A percentile compares a stretch with the other conserved stretches of the same genome.
Conservation (phyloP, 2,113 vertebrate genomes). For the Labeo rohita region DNA sequence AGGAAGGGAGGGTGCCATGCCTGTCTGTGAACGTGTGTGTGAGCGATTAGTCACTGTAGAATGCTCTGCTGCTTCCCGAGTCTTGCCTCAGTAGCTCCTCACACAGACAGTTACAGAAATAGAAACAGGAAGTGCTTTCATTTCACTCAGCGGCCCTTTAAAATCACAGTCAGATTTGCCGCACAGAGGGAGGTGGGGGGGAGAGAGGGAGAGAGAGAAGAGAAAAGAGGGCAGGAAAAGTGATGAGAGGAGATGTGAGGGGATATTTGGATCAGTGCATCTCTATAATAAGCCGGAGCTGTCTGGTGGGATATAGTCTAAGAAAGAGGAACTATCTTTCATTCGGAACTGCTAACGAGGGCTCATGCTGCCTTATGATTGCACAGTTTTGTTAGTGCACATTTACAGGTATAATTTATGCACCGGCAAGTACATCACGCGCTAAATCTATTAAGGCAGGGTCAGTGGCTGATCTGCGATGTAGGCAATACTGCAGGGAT, state of each 20-base stretch:
- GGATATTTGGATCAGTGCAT: constrained; percentile 54
- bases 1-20: constrained; percentile 29
- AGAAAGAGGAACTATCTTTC: constrained; percentile 53
- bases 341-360: constrained; percentile 40
- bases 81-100: constrained; percentile 57
- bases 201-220: background rate
- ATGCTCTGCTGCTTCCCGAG: constrained; percentile 48
- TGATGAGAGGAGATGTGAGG: constrained; percentile 48
- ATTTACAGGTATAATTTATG: constrained; percentile 17
- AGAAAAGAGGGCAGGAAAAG: constrained; percentile 43
- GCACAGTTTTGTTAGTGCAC: constrained; percentile 30
- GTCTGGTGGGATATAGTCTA: constrained; percentile 53
- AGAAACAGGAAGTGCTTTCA: constrained; percentile 61
- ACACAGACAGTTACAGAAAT: constrained; percentile 58
- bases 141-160: constrained; percentile 58
- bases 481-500: background rate
- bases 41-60: constrained; percentile 58
- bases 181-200: constrained; percentile 19
- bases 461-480: background rate
- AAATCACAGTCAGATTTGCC: constrained; percentile 58
- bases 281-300: constrained; percentile 54
- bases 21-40: constrained; percentile 2
- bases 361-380: constrained; percentile 29
- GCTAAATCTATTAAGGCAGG: background rate
- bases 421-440: background rate